phyloP scores from a whole-genome alignment of 1,140 invertebrate species.

The Mizuhopecten yessoensis region DNA sequence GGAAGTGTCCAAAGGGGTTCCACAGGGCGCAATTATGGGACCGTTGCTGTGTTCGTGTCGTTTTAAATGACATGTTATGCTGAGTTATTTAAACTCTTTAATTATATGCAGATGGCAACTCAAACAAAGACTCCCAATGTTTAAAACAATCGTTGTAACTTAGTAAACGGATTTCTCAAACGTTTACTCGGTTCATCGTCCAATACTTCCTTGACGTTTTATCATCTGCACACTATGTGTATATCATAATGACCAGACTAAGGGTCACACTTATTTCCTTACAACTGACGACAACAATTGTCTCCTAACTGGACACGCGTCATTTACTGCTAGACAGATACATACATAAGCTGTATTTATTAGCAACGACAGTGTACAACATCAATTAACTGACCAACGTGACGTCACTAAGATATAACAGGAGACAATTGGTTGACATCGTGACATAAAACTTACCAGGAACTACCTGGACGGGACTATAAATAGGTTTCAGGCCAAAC shows the following conservation, averaged over 20 bases:
- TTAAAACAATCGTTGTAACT: too few species aligned
- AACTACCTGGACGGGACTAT: neutral
- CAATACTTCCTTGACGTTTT: too few species aligned
- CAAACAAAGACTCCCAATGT: too few species aligned
- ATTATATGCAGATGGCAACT: too few species aligned
- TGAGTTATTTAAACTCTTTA: too few species aligned
- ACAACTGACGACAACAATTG: neutral
- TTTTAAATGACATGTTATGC: too few species aligned
- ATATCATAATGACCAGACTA: neutral
- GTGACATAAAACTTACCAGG: neutral
- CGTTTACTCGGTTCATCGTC: too few species aligned
- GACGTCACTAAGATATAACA: neutral
- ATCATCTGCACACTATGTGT: too few species aligned
- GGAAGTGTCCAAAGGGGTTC: too few species aligned
- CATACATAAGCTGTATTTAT: neutral
- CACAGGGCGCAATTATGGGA: too few species aligned
- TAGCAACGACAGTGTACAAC: neutral
- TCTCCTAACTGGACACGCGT: neutral
- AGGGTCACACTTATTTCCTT: neutral
- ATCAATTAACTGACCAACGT: neutral
- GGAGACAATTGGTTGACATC: neutral
- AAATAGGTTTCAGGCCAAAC: slow-evolving; percentile 3
- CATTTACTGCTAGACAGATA: neutral
- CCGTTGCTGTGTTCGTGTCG: too few species aligned
- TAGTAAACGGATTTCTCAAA: too few species aligned